Conservation (phyloP, 2,797 vertebrate species). For the Alca torda region DNA sequence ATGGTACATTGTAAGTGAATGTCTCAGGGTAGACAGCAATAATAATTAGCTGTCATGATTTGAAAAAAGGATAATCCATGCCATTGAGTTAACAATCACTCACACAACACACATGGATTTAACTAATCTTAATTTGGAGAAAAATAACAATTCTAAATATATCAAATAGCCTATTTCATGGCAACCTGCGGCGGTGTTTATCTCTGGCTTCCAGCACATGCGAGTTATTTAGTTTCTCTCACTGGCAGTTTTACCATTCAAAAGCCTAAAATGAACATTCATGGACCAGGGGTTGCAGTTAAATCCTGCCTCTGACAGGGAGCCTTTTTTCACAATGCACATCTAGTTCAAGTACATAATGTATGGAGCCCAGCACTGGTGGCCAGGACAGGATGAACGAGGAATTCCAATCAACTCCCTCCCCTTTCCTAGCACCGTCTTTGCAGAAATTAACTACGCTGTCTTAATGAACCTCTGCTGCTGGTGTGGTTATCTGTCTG, state of each 20-base stretch:
- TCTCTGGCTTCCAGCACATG: constrained; percentile 75
- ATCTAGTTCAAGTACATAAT: constrained; percentile 28
- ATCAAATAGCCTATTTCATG: constrained; percentile 74
- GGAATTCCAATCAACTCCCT: constrained; percentile 6
- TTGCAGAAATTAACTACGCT: not conserved
- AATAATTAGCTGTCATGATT: constrained; percentile 80
- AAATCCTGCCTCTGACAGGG: constrained; percentile 58
- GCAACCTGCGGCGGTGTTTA: constrained; percentile 73
- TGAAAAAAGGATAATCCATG: constrained; percentile 76
- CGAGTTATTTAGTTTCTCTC: constrained; percentile 65
- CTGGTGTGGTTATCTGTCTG: not conserved
- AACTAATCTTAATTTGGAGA: constrained; percentile 81
- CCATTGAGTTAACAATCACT: constrained; percentile 76
- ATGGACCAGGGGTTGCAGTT: constrained; percentile 50
- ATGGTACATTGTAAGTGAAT: constrained; percentile 62
- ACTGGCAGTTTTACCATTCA: constrained; percentile 70
- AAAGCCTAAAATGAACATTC: constrained; percentile 65
- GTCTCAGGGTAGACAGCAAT: constrained; percentile 72
- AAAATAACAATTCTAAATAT: constrained; percentile 81
- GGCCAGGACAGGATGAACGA: not conserved
- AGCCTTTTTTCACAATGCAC: constrained; percentile 34
- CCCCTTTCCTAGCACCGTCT: not conserved
- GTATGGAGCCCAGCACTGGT: not conserved
- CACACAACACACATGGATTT: constrained; percentile 76
- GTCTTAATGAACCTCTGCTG: not conserved